Evolutionary conservation across 2,888 invertebrate genomes (phyloP).

Genomic region (Nowickia ferox): DNA sequence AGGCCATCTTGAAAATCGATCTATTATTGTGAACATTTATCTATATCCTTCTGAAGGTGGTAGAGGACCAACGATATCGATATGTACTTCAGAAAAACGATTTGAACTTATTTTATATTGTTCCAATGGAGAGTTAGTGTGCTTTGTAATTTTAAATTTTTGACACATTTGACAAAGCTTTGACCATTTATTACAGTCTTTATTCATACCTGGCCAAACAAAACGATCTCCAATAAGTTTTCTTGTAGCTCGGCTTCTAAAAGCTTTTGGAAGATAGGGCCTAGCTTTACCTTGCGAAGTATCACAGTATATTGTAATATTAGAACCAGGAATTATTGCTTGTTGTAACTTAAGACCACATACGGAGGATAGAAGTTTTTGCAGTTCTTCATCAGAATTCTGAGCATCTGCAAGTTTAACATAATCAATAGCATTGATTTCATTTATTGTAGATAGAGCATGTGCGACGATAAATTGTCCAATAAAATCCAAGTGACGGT

Average conservation of each 20-base stretch:
- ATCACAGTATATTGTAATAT: not conserved
- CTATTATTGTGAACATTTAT: not conserved
- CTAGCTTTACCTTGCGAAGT: not conserved
- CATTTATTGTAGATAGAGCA: not conserved
- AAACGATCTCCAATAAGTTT: no score
- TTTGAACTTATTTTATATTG: not conserved
- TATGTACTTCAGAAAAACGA: slow-evolving; percentile 7
- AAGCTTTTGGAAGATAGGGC: not conserved
- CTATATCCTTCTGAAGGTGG: not conserved
- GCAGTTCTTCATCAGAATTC: slow-evolving; percentile 5
- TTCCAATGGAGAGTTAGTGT: not conserved
- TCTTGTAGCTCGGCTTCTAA: not conserved
- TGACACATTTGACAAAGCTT: not conserved
- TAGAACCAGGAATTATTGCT: not conserved
- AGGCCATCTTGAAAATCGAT: not conserved
- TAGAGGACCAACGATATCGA: slow-evolving; percentile 7
- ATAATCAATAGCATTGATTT: not conserved
- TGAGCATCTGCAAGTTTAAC: not conserved
- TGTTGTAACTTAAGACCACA: not conserved
- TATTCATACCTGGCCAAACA: no score
- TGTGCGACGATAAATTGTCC: not conserved
- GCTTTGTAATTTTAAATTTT: not conserved
- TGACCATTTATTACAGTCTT: not conserved
- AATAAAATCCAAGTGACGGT: not conserved
- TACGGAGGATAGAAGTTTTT: not conserved